Evolutionary conservation across 2,888 invertebrate genomes (phyloP).

Genomic region (Ophraella communa): DNA sequence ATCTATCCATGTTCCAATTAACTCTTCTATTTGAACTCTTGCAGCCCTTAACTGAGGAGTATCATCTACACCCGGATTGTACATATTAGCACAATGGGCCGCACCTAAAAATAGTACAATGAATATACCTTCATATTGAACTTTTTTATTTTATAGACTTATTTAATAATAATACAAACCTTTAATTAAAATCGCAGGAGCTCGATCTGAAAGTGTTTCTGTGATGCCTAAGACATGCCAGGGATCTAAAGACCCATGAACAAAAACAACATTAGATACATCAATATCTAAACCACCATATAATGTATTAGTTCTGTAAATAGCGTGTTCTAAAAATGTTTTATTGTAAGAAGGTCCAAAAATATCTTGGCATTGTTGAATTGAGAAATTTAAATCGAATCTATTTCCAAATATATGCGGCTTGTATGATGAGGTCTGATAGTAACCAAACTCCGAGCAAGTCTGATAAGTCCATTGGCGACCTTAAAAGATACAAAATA

Average conservation of each 20-base stretch:
- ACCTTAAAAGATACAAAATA: too few relatives aligned
- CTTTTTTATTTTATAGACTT: neutral
- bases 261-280: conserved; percentile 78
- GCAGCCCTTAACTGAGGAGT: conserved; percentile 72
- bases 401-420: conserved; percentile 73
- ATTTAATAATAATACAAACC: conserved; percentile 67
- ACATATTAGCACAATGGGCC: conserved; percentile 95
- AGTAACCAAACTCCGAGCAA: conserved; percentile 95
- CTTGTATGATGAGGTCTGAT: conserved; percentile 81
- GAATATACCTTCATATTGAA: too few relatives aligned
- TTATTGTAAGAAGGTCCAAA: conserved; percentile 77
- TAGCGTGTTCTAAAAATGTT: conserved; percentile 67
- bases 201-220: conserved; percentile 62
- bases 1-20: conserved; percentile 42
- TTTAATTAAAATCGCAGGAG: conserved; percentile 77
- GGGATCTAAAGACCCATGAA: conserved; percentile 89
- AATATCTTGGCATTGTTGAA: conserved; percentile 82
- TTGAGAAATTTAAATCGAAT: conserved; percentile 79
- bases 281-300: conserved; percentile 79
- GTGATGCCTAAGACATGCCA: conserved; percentile 84
- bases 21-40: conserved; percentile 55
- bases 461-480: conserved; percentile 96
- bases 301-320: conserved; percentile 75
- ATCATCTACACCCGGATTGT: conserved; percentile 74
- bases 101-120: too few relatives aligned